Evolutionary conservation across 2,113 vertebrate species (phyloP).

Genomic region (Triplophysa tibetana): DNA sequence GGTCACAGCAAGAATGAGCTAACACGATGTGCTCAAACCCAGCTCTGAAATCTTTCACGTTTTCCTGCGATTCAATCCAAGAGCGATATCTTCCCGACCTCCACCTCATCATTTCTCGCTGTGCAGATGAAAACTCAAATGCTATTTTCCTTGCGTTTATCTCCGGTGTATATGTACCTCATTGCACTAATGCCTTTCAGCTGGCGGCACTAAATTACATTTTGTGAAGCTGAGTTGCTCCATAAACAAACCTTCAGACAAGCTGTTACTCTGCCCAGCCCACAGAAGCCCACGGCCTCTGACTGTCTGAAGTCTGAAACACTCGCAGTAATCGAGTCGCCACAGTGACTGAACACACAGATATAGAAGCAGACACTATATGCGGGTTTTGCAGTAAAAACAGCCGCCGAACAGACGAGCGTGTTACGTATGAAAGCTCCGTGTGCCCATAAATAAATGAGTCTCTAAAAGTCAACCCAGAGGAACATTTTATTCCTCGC

Average conservation of each 20-base stretch:
- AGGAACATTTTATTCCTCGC: too few relatives aligned
- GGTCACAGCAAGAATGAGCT: neutral
- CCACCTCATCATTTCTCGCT: neutral
- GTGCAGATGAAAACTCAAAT: neutral
- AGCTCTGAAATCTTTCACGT: neutral
- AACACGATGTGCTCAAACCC: neutral
- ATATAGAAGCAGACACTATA: neutral
- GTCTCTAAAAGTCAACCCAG: too few relatives aligned
- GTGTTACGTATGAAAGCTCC: neutral
- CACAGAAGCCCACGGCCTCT: neutral
- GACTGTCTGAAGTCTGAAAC: neutral
- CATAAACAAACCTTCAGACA: conserved; percentile 30
- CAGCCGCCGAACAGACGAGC: neutral
- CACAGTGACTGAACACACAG: conserved; percentile 7
- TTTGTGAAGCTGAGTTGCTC: conserved; percentile 8
- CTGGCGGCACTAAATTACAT: conserved; percentile 5
- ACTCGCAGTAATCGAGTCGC: conserved; percentile 28
- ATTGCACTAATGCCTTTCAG: conserved; percentile 10
- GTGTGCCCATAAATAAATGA: too few relatives aligned
- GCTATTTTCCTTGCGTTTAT: neutral
- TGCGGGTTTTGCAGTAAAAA: neutral
- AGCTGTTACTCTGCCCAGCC: neutral
- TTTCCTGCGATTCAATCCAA: neutral
- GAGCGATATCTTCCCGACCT: neutral
- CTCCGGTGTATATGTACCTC: conserved; percentile 10